Conservation (phyloP, 2,797 vertebrate genomes). For the Epinephelus awoara region DNA sequence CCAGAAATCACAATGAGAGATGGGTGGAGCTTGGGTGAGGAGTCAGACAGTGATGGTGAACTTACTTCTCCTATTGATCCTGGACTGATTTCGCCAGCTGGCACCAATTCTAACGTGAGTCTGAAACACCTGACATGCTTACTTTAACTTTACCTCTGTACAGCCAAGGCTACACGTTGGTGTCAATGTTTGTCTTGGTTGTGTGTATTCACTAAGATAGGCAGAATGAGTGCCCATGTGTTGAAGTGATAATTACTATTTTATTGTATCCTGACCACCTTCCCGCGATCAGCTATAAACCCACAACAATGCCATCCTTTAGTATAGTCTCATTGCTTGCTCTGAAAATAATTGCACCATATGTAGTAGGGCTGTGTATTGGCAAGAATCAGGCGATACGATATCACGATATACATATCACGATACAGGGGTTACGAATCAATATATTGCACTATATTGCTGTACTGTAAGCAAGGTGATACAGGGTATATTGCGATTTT, state of each 20-base stretch:
- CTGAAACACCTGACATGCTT: slow-evolving; percentile 11
- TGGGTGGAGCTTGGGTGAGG: slow-evolving; percentile 84
- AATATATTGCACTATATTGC: too few species aligned
- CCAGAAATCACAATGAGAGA: slow-evolving; percentile 84
- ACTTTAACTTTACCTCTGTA: neutral
- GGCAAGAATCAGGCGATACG: too few species aligned
- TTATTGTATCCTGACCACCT: neutral
- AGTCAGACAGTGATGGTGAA: slow-evolving; percentile 84
- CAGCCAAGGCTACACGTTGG: neutral
- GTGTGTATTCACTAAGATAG: neutral
- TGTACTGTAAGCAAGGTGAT: too few species aligned
- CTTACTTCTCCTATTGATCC: slow-evolving; percentile 75
- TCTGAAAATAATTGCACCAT: neutral
- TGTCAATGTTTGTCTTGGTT: slow-evolving; percentile 1
- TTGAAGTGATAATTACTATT: neutral
- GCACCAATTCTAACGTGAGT: slow-evolving; percentile 84
- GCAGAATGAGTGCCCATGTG: neutral
- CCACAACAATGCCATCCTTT: neutral
- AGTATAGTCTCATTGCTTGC: neutral
- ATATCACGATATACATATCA: too few species aligned
- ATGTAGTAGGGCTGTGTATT: too few species aligned
- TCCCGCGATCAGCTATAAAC: neutral
- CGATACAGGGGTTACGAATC: too few species aligned
- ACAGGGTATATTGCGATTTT: too few species aligned
- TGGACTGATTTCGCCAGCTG: slow-evolving; percentile 76